Conservation (phyloP, 2,797 vertebrate genomes). For the Ceryle rudis region DNA sequence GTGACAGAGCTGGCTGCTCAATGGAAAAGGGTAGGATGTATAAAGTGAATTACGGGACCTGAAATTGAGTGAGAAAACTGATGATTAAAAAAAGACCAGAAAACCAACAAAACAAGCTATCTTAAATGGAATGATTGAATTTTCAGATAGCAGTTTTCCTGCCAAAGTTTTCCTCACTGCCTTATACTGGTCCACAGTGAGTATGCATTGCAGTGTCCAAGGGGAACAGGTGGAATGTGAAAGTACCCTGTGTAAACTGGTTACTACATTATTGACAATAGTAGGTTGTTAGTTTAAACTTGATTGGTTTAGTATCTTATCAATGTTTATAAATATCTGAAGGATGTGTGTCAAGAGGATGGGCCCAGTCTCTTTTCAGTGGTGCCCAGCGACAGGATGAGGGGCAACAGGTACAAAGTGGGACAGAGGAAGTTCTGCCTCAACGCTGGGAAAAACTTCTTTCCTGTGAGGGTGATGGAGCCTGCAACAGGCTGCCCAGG, state of each 20-base stretch:
- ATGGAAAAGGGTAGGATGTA: neutral
- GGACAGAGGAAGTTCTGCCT: too few relatives aligned
- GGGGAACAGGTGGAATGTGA: rapidly evolving
- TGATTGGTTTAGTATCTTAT: neutral
- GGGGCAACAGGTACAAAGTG: too few relatives aligned
- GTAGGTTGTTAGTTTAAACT: neutral
- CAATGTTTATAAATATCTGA: too few relatives aligned
- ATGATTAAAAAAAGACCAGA: neutral
- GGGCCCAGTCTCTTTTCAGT: too few relatives aligned
- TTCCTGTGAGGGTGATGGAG: too few relatives aligned
- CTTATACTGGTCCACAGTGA: neutral
- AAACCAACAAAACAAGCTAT: too few relatives aligned
- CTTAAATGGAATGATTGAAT: neutral
- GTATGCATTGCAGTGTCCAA: neutral
- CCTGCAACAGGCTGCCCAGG: too few relatives aligned
- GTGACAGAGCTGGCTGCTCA: neutral
- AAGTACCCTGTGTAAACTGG: neutral
- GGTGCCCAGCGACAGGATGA: too few relatives aligned
- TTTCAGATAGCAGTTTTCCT: neutral
- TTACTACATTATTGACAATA: neutral
- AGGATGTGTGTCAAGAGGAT: too few relatives aligned
- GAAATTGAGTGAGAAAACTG: neutral
- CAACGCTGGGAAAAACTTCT: too few relatives aligned
- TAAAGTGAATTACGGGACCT: neutral
- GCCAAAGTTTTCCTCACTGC: neutral